Percentiles rank a stretch among this genome's conserved stretches.
Conservation (phyloP, 2,797 vertebrate species). For the Oophaga sylvatica region DNA sequence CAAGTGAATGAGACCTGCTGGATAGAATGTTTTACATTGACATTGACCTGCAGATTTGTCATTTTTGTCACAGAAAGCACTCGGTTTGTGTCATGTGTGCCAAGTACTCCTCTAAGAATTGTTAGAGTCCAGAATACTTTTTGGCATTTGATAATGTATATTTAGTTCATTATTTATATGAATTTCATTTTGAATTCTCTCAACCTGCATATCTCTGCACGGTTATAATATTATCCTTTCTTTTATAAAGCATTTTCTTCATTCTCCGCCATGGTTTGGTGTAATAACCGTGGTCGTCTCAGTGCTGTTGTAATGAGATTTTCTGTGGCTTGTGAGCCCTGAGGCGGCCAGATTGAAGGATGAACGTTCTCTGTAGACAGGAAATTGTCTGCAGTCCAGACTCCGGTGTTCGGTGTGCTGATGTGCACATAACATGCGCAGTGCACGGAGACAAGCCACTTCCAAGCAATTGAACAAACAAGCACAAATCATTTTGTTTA, state of each 20-base stretch:
- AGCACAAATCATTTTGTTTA: conserved; percentile 39
- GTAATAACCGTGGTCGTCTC: conserved; percentile 56
- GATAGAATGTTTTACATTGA: too few species aligned
- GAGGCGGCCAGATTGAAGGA: conserved; percentile 65
- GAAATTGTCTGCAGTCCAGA: conserved; percentile 68
- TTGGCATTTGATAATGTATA: not conserved
- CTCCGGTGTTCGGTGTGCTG: conserved; percentile 66
- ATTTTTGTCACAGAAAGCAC: too few species aligned
- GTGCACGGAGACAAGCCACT: conserved; percentile 63
- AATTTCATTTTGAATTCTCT: not conserved
- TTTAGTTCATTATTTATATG: not conserved
- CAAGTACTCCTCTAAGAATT: too few species aligned
- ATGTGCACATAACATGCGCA: conserved; percentile 65
- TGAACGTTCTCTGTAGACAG: conserved; percentile 67
- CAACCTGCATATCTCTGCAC: not conserved
- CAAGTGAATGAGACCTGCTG: too few species aligned
- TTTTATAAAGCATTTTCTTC: not conserved
- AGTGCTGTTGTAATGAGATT: conserved; percentile 65
- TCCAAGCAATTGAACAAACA: conserved; percentile 62
- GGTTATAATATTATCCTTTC: not conserved
- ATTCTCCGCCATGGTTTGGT: not conserved
- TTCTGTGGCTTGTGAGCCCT: conserved; percentile 68
- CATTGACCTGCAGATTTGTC: too few species aligned
- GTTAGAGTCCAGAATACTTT: too few species aligned
- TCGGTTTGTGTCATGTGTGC: too few species aligned